phyloP scores from a whole-genome alignment of 1,140 invertebrate genomes.

The Micrasema longulum region DNA sequence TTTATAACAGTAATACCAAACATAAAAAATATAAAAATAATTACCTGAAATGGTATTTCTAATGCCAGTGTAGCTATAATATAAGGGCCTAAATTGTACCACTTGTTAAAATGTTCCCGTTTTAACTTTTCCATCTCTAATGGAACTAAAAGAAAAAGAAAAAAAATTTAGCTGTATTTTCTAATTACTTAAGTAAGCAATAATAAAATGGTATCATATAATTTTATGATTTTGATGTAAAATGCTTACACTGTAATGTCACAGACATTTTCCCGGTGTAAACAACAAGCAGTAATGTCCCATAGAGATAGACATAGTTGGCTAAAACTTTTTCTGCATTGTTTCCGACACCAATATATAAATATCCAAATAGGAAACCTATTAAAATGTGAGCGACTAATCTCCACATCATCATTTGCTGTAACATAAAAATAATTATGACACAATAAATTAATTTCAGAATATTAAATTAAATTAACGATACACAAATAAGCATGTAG shows the following conservation, averaged over 20 bases:
- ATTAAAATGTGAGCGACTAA: constrained; percentile 85
- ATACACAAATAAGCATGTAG: too few relatives aligned
- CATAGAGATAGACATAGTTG: constrained; percentile 94
- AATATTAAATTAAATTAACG: too few relatives aligned
- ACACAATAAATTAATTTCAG: too few relatives aligned
- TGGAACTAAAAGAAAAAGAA: constrained; percentile 80
- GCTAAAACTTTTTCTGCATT: constrained; percentile 87
- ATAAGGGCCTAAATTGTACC: constrained; percentile 93
- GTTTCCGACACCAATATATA: constrained; percentile 89
- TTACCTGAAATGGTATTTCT: constrained; percentile 94
- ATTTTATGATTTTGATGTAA: neutral
- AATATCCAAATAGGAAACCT: constrained; percentile 88
- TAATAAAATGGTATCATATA: neutral
- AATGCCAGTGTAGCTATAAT: constrained; percentile 89
- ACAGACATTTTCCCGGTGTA: constrained; percentile 97
- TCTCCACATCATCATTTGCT: constrained; percentile 74
- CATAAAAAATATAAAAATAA: neutral
- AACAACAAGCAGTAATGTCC: constrained; percentile 88
- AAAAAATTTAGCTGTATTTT: constrained; percentile 33
- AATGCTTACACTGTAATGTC: constrained; percentile 90
- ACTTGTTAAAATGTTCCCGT: constrained; percentile 93
- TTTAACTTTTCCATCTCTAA: constrained; percentile 87
- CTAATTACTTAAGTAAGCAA: neutral
- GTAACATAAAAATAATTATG: too few relatives aligned
- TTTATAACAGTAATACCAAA: too few relatives aligned